Base-by-base conservation (phyloP, 2,797 vertebrate species). In the Crotalus adamanteus region DNA sequence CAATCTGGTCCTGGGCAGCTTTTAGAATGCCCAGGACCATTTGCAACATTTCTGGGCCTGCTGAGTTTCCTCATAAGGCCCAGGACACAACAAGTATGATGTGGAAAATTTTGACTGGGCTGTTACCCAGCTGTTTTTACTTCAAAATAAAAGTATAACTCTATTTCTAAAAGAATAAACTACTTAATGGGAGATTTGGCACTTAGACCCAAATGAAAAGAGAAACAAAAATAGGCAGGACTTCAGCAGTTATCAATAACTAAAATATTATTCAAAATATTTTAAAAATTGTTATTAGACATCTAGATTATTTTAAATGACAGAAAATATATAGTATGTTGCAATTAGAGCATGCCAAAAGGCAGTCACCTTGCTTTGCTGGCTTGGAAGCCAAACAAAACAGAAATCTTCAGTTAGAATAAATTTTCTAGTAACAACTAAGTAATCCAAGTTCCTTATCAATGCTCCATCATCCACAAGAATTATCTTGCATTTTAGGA, bases 221-320 rank as follows among this genome's bases (percentile, higher is more conserved):
- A 69, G 31, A 59, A 37, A 87, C 6, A 56, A 55, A 87, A 88
- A 22, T 87, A n/a, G 55, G 47, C 14, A 20, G 16, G 4, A 22
- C 57, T 42, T 60, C n/a, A 37, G n/a, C 87, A 88, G 56, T 83
- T 83, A 37, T 47, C 73, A 83, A 26, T 22, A 88, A 57, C 42
- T 57, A 92, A 51, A 26, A 69, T 26, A 42, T 63, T 69, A 53
- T 42, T 83, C 37, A 63, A 86, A 55, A 86, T 86, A 57, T 90
- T 95, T 92, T 95, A 47, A 65, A 59, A 86, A 85, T 89, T 93
- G 51, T 94, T 94, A 87, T 87, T 60, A 89, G 89, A 88, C 22
- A 7, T 25, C 87, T 78, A 83, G 6, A 89, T 56, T 16, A 65
- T 89, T 89, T 85, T 91, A 94, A 1, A 69, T 94, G 47, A 91